These are phyloP conservation scores for Coilia nasus DNA, from an alignment of 2,797 vertebrate species.

Conservation along the genomic window DNA sequence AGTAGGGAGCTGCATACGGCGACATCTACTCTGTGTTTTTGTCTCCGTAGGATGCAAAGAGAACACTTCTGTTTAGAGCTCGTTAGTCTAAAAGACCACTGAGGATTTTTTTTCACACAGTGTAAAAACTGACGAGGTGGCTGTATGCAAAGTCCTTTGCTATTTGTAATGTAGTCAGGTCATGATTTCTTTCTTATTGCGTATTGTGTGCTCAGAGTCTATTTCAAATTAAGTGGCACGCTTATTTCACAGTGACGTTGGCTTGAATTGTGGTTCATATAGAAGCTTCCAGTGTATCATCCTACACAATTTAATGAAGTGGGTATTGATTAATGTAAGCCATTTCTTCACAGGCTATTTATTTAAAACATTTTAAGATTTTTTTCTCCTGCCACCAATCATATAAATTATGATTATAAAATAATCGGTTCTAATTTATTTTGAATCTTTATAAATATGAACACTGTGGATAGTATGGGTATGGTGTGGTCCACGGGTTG, in stretches of 20 bases:
- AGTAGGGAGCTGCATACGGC: not conserved
- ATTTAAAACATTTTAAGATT: not conserved
- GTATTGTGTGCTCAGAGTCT: too few species aligned
- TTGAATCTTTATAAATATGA: not conserved
- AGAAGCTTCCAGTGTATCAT: not conserved
- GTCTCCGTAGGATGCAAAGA: not conserved
- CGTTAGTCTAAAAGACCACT: not conserved
- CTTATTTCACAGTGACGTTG: not conserved
- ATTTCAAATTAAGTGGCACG: not conserved
- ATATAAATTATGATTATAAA: not conserved
- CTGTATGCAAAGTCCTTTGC: not conserved
- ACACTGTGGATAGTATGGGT: not conserved
- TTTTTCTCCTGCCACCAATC: not conserved
- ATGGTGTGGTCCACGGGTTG: not conserved
- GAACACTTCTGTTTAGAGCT: not conserved
- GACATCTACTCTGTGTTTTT: not conserved
- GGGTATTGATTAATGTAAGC: conserved; percentile 33
- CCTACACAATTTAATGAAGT: conserved; percentile 16
- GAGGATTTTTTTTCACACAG: not conserved
- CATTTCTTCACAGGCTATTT: not conserved
- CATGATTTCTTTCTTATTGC: not conserved
- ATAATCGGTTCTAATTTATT: not conserved
- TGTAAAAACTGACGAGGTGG: not conserved
- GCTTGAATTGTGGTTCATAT: not conserved
- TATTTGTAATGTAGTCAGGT: not conserved